A percentile compares a stretch with the other conserved stretches of the same genome.
These are phyloP conservation scores for Acanthosepion esculentum DNA, from an alignment of 2,888 invertebrate species.

Conservation along the genomic window DNA sequence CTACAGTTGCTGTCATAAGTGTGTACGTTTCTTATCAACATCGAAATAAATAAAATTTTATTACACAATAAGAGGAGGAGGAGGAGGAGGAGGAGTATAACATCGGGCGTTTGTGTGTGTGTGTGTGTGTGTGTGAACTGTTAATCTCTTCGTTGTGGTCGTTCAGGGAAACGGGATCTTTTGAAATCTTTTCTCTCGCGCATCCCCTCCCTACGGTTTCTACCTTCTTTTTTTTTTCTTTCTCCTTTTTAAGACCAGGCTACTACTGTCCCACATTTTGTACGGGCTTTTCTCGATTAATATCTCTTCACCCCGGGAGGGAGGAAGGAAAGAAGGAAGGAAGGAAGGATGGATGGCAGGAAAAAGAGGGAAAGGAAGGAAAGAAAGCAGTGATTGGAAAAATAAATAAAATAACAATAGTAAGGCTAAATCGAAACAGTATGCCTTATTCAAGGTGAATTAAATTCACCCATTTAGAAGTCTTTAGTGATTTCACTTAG, in stretches of 20 bases:
- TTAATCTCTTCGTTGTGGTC: background rate
- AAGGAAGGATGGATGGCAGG: background rate
- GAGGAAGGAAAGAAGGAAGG: background rate
- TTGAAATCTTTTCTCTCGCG: background rate
- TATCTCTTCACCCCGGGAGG: background rate
- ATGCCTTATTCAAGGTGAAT: too few species aligned
- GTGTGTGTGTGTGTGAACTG: too few species aligned
- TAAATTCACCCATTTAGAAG: too few species aligned
- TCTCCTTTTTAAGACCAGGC: background rate
- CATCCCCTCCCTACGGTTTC: background rate
- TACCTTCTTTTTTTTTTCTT: background rate
- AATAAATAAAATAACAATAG: background rate
- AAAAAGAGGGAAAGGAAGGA: background rate
- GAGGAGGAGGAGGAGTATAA: background rate
- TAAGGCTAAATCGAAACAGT: background rate
- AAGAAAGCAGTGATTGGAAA: background rate
- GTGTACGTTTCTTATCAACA: background rate
- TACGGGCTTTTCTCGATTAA: background rate
- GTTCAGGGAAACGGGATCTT: background rate
- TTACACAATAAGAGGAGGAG: background rate
- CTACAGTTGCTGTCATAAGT: background rate
- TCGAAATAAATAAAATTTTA: background rate
- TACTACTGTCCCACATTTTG: background rate
- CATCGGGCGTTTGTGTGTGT: background rate
- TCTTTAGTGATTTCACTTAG: too few species aligned